A percentile compares a stretch with the other conserved stretches of the same genome.
phyloP scores from a whole-genome alignment of 1,140 invertebrate species.

The Littorina saxatilis region DNA sequence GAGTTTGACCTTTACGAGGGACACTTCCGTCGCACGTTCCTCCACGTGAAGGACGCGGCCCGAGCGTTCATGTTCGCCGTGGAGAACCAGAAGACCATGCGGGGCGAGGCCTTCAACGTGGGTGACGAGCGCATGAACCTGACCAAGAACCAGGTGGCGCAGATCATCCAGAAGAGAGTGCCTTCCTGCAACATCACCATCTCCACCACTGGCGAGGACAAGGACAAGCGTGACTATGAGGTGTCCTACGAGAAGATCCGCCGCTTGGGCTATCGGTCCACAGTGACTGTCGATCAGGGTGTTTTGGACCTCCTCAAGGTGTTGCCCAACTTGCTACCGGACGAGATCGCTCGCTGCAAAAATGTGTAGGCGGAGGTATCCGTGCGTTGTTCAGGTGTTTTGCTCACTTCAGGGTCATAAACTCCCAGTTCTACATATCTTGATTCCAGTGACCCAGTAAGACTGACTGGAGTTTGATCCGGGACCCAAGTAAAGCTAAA shows the following conservation, averaged over 20 bases:
- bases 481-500: too few species aligned
- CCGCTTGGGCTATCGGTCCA: constrained; percentile 55
- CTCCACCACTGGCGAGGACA: constrained; percentile 56
- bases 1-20: constrained; percentile 69
- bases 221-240: constrained; percentile 68
- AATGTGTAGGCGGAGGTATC: constrained; percentile 57
- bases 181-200: constrained; percentile 53
- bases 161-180: constrained; percentile 56
- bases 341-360: constrained; percentile 54
- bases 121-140: constrained; percentile 68
- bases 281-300: constrained; percentile 60
- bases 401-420: too few species aligned
- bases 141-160: constrained; percentile 62
- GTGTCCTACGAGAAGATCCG: constrained; percentile 65
- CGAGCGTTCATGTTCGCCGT: constrained; percentile 65
- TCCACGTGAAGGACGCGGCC: constrained; percentile 67
- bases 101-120: constrained; percentile 64
- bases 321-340: constrained; percentile 52
- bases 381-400: too few species aligned
- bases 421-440: too few species aligned
- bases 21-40: constrained; percentile 65
- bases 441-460: too few species aligned
- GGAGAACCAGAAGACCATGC: constrained; percentile 62
- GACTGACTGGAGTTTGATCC: too few species aligned
- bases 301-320: constrained; percentile 60